These are phyloP conservation scores for Ceratina australensis DNA, from an alignment of 1,140 invertebrate genomes.

Conservation along the genomic window DNA sequence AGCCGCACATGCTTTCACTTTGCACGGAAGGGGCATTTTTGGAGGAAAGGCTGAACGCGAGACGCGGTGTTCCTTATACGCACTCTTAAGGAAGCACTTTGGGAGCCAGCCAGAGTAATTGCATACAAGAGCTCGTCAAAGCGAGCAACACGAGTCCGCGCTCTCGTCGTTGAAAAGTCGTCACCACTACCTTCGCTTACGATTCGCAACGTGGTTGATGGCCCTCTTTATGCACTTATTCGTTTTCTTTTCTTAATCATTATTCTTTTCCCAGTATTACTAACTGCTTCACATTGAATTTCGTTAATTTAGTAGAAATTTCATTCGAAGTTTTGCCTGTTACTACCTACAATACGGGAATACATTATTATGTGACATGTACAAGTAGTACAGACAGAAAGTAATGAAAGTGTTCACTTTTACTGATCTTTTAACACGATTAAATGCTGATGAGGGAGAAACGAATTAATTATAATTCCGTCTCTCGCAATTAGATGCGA, in stretches of 20 bases:
- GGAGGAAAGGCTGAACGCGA: slow-evolving; percentile 8
- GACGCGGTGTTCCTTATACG: slow-evolving; percentile 46
- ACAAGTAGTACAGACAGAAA: background rate
- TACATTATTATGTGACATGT: background rate
- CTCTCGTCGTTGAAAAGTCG: slow-evolving; percentile 7
- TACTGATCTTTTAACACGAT: background rate
- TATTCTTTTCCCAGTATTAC: background rate
- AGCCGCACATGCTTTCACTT: slow-evolving; percentile 42
- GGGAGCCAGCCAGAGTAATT: slow-evolving; percentile 58
- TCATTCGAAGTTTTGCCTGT: background rate
- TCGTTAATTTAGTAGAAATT: background rate
- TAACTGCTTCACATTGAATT: background rate
- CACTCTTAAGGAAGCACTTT: slow-evolving; percentile 63
- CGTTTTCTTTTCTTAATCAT: background rate
- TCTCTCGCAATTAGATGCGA: background rate
- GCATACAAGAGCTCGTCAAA: slow-evolving; percentile 58
- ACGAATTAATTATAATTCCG: background rate
- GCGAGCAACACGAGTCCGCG: slow-evolving; percentile 47
- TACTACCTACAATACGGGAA: background rate
- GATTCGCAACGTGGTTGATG: background rate
- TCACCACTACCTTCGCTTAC: background rate
- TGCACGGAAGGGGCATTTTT: slow-evolving; percentile 17
- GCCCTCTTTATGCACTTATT: background rate
- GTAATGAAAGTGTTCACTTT: background rate
- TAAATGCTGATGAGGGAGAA: background rate